phyloP scores from a whole-genome alignment of 2,888 invertebrate species.

The Perizoma flavofasciatum region DNA sequence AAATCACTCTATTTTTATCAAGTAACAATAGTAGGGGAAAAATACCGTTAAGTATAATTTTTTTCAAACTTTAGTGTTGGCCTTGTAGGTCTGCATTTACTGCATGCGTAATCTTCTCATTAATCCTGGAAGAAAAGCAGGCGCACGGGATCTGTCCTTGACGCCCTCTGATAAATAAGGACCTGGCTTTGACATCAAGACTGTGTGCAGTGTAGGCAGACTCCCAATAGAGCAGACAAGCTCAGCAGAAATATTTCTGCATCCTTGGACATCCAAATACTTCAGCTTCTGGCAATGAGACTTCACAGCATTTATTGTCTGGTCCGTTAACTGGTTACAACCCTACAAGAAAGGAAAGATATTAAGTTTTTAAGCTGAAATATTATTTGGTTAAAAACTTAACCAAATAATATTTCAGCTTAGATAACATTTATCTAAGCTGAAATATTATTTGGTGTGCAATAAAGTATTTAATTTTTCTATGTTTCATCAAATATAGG shows the following conservation, averaged over 20 bases:
- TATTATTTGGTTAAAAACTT: too few relatives aligned
- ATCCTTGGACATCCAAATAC: slow-evolving; percentile 84
- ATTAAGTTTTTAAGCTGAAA: too few relatives aligned
- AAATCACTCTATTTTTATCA: too few relatives aligned
- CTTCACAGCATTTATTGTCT: slow-evolving; percentile 78
- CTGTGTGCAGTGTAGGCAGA: slow-evolving; percentile 68
- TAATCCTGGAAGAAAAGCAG: slow-evolving; percentile 69
- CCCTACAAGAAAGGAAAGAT: slow-evolving; percentile 73
- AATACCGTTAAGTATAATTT: too few relatives aligned
- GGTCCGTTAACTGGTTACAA: slow-evolving; percentile 85
- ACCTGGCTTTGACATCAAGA: slow-evolving; percentile 76
- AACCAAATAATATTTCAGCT: too few relatives aligned
- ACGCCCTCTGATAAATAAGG: slow-evolving; percentile 70
- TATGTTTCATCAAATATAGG: not conserved
- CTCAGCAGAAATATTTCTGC: slow-evolving; percentile 76
- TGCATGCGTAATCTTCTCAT: slow-evolving; percentile 71
- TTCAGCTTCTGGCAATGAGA: slow-evolving; percentile 78
- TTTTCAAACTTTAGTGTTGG: too few relatives aligned
- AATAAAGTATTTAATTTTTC: not conserved
- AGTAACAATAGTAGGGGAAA: too few relatives aligned
- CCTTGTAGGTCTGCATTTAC: slow-evolving; percentile 36
- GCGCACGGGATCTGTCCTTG: slow-evolving; percentile 65
- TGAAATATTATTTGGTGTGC: too few relatives aligned
- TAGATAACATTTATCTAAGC: too few relatives aligned
- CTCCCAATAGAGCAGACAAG: slow-evolving; percentile 71